Evolutionary conservation across 2,888 invertebrate species (phyloP).

Genomic region (Vandiemenella viatica): DNA sequence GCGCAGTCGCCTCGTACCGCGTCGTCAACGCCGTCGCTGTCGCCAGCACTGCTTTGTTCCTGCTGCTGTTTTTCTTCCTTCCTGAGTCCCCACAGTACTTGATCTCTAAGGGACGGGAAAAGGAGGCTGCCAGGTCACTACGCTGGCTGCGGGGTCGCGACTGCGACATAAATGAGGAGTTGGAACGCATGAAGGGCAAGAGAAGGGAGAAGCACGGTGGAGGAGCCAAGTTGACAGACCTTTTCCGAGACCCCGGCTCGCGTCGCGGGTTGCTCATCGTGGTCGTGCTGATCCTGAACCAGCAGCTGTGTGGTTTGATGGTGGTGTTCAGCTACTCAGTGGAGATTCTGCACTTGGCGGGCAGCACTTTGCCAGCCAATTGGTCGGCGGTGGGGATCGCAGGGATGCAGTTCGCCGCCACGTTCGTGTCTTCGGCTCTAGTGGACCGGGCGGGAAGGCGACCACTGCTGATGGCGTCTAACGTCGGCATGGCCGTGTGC

Average conservation of each 20-base stretch:
- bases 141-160: constrained; percentile 18
- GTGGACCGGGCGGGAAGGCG: constrained; percentile 32
- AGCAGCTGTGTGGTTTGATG: constrained; percentile 32
- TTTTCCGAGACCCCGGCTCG: neutral
- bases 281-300: constrained; percentile 27
- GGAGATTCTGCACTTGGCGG: constrained; percentile 23
- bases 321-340: constrained; percentile 27
- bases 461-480: constrained; percentile 29
- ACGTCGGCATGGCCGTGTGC: constrained; percentile 23
- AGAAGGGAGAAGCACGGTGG: neutral
- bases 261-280: constrained; percentile 25
- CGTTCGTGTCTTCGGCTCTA: constrained; percentile 21
- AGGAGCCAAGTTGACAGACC: neutral
- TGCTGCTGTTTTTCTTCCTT: constrained; percentile 32
- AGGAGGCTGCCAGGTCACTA: constrained; percentile 29
- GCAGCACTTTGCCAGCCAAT: constrained; percentile 21
- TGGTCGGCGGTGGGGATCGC: constrained; percentile 30
- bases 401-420: constrained; percentile 25
- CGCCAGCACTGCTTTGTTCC: constrained; percentile 31
- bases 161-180: neutral
- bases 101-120: constrained; percentile 28
- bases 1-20: constrained; percentile 33
- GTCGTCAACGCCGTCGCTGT: constrained; percentile 35
- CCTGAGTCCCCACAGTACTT: constrained; percentile 45
- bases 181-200: neutral